phyloP scores from a whole-genome alignment of 2,113 vertebrate species.

The Melanerpes aurifrons region DNA sequence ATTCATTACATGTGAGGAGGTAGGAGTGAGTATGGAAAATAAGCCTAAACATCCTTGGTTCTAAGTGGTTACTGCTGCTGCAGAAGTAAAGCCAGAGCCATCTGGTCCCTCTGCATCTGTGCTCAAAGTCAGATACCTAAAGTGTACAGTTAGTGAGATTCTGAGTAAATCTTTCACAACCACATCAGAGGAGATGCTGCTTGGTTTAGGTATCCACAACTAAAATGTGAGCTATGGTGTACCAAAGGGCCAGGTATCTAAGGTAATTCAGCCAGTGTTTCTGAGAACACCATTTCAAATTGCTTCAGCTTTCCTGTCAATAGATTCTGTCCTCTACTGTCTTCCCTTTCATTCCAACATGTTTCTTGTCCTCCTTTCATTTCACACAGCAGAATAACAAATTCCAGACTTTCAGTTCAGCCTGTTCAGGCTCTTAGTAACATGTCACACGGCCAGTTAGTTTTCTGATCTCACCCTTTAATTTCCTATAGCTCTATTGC shows the following conservation, averaged over 20 bases:
- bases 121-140: background rate
- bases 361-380: slow-evolving; percentile 60
- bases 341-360: background rate
- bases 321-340: background rate
- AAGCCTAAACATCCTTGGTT: background rate
- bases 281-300: background rate
- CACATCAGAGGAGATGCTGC: background rate
- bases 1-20: background rate
- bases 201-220: background rate
- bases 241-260: background rate
- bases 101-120: background rate
- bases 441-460: background rate
- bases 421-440: background rate
- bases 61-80: background rate
- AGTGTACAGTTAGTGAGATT: background rate
- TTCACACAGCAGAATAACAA: background rate
- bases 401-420: background rate
- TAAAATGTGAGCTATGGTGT: fast-evolving
- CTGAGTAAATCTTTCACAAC: background rate
- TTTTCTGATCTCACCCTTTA: background rate
- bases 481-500: background rate
- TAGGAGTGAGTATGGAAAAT: background rate
- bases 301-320: background rate
- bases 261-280: background rate
- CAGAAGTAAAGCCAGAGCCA: background rate